These are phyloP conservation scores for Euclidia mi DNA, from an alignment of 2,888 invertebrate species.

Conservation along the genomic window DNA sequence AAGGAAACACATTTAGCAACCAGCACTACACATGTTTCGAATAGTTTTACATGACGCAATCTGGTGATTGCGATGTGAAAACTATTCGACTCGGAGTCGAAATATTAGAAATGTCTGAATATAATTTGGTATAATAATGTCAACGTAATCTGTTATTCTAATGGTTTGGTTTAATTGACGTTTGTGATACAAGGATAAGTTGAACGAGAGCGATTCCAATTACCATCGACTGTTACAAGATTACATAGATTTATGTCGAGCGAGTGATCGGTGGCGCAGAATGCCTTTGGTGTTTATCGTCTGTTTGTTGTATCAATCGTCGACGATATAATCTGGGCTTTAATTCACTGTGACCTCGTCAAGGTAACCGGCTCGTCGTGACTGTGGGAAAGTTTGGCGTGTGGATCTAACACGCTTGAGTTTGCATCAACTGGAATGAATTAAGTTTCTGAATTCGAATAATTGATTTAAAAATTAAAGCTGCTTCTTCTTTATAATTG, in stretches of 20 bases:
- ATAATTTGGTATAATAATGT: slow-evolving; percentile 28
- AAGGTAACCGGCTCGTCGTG: not conserved
- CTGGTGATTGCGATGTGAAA: too few species aligned
- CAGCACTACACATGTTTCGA: too few species aligned
- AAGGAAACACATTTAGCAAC: too few species aligned
- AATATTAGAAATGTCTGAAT: not conserved
- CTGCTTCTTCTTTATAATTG: too few species aligned
- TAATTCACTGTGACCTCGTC: not conserved
- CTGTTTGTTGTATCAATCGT: not conserved
- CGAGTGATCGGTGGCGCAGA: not conserved
- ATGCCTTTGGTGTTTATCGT: not conserved
- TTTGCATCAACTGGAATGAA: too few species aligned
- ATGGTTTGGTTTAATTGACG: slow-evolving; percentile 46
- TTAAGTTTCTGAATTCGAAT: too few species aligned
- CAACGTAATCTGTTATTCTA: slow-evolving; percentile 32
- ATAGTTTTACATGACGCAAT: too few species aligned
- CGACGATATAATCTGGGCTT: not conserved
- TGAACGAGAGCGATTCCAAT: slow-evolving; percentile 16
- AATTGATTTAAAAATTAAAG: too few species aligned
- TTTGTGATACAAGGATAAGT: slow-evolving; percentile 40
- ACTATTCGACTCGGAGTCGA: too few species aligned
- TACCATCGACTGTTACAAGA: slow-evolving; percentile 18
- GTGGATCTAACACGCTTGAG: too few species aligned
- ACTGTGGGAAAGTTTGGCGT: too few species aligned
- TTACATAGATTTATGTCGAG: slow-evolving; percentile 15